Evolutionary conservation across 1,140 invertebrate species (phyloP), one percentile per base, ranked within the genome.

Genomic region (Bombus pyrosoma): DNA sequence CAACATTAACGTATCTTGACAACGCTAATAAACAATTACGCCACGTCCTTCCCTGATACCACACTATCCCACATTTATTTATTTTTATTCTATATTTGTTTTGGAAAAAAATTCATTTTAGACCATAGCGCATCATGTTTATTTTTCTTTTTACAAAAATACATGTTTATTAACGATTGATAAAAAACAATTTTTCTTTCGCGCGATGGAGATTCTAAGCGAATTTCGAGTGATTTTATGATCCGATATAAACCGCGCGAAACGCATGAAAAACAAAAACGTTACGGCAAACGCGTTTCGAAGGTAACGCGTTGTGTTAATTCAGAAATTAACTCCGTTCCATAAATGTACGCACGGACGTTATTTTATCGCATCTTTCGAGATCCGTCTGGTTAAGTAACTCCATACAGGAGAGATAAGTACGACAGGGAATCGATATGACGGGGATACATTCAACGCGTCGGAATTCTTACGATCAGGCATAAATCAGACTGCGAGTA

Each of bases 401-500:
- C 25, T 59, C 22, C 53, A 18, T 43, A n/a, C 28, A 47, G 22
- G 15, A 9, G 6, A 68, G 69, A 76, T 37, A 79, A 74, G 53
- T 68, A 28, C 53, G 32, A 28, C 32, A 34, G 2, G 5, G 57
- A 80, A 80, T 90, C 81, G 76, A 77, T 90, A 86, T 86, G 89
- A 91, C 83, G 53, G 64, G 57, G 84, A 88, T 78, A 59, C 81
- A 85, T 84, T 82, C 78, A 39, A 28, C 37, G 39, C 43, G 81
- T 74, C 74, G 39, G 57, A 75, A 82, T 68, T 62, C 81, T 87
- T 87, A 85, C 72, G 79, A 81, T 71, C 79, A 25, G 4, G 39
- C 37, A 76, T 90, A 85, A 89, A 90, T 90, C 86, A 83, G 66
- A n/a, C 39, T 10, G 34, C 72, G 41, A 32, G 83, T 73, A 86